Base-by-base conservation (phyloP, 2,888 invertebrate species). In the Anarsia innoxiella region DNA sequence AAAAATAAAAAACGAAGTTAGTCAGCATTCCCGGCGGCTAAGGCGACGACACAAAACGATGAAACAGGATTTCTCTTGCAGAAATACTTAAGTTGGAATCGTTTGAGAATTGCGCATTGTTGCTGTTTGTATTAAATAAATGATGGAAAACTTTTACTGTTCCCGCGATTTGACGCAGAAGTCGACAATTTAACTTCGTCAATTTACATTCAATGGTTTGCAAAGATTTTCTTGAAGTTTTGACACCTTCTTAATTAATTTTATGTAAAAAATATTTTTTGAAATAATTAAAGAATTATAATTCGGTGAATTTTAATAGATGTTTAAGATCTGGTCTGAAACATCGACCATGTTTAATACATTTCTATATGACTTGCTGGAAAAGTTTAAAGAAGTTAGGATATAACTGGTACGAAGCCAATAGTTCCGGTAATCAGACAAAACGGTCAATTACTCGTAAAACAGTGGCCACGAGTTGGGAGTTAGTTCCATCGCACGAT, bases 31-130 rank as follows among this genome's bases (percentile, higher is more conserved):
- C 60, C 66, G 58, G 53, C 64, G 66, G 67, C 59, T 57, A 59
- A 64, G 61, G 65, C 69, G 70, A 66, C 66, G 62, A 56, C 58
- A 60, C 66, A 78, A 80, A 77, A 76, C 64, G 70, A 75, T 64
- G 53, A 72, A 77, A 74, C 62, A 65, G 61, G 56, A 64, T 66
- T 69, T 69, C 64, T 10, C 26, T 26, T 14, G 15, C 33, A 33
- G 41, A 46, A 42, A 46, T 41, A 36, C 55, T 60, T 57, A 56
- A 60, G 52, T 53, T 48, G 46, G 59, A 65, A 72, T 66, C 63
- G 61, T 71, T 68, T 57, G 63, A 58, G 64, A 66, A 63, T 63
- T 66, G 61, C 55, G 57, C 61, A 65, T 68, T 72, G 66, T 70
- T 65, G 56, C 56, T 64, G 59, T 56, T 63, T 62, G 59, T 62